Evolutionary conservation across 1,140 invertebrate species (phyloP), one percentile per base, ranked within the genome.

Genomic region (Scaptomyza graminum): DNA sequence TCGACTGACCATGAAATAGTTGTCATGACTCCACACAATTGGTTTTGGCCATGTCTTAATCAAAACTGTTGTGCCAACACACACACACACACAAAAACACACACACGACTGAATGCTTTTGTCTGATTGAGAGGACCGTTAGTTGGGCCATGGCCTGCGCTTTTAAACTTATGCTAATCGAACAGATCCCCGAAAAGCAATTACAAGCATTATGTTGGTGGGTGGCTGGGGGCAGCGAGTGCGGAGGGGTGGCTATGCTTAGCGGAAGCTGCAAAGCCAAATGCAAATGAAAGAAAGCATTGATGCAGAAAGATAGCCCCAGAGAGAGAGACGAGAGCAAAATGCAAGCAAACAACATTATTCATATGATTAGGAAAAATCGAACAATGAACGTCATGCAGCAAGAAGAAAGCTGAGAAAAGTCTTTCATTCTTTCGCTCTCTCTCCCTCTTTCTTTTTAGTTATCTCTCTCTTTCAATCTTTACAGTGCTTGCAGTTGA

Each of bases 271-370:
- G 76, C 69, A 65, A 65, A 75, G 54, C 83, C 83, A 75, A 85
- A 87, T 88, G 82, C 82, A 88, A 87, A 87, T 87, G 83, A 88
- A 87, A 82, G 83, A 88, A 87, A 82, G 82, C 82, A 85, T 76
- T 81, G 62, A 82, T 72, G 83, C 82, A 82, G 74, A 85, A 85
- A 87, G 76, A 63, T 22, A 18, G 16, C 31, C 50, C 12, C 28
- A 31, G 28, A 59, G 49, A 52, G 50, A 41, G 37, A 41, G 37
- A 34, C 9, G 18, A 47, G 49, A 46, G 61, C 39, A 39, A 54
- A 51, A 13, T 57, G 63, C 13, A 57, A 54, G 60, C 50, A 50
- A n/a, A 12, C 44, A 51, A 67, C 61, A 69, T 78, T 76, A 75
- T 76, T 78, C 84, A 85, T 85, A 85, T 85, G 83, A 87, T 87